Conservation (phyloP, 2,113 vertebrate genomes). For the Ornithorhynchus anatinus region DNA sequence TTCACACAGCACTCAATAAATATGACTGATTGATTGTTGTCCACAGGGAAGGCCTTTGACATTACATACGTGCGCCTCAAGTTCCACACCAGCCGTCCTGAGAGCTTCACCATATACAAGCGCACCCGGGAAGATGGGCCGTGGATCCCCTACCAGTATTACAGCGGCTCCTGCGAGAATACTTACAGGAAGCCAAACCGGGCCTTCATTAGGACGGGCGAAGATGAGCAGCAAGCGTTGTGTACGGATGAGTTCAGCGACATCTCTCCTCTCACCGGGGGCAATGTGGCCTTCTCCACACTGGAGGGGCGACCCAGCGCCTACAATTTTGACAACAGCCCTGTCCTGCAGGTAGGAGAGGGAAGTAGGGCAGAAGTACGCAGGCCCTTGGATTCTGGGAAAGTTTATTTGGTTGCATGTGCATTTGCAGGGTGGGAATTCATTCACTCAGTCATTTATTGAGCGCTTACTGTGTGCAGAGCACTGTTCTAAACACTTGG, state of each 20-base stretch:
- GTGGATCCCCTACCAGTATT: slow-evolving; percentile 95
- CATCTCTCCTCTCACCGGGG: slow-evolving; percentile 95
- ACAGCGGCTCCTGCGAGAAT: slow-evolving; percentile 95
- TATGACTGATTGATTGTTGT: no score
- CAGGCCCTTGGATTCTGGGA: background rate
- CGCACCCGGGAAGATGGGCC: slow-evolving; percentile 81
- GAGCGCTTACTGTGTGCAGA: no score
- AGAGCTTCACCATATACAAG: slow-evolving; percentile 97
- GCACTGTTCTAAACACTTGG: no score
- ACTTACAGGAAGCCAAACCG: slow-evolving; percentile 84
- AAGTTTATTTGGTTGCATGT: no score
- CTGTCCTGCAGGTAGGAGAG: slow-evolving; percentile 86
- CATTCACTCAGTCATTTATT: no score
- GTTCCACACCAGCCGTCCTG: slow-evolving; percentile 96
- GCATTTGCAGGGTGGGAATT: no score
- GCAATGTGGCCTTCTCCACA: slow-evolving; percentile 96
- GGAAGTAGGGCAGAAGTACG: accelerated
- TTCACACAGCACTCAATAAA: no score
- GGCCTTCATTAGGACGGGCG: slow-evolving; percentile 89
- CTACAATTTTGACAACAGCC: slow-evolving; percentile 96
- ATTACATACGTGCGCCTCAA: slow-evolving; percentile 96
- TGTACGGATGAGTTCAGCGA: slow-evolving; percentile 98
- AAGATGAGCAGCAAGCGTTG: slow-evolving; percentile 92
- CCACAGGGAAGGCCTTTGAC: slow-evolving; percentile 91
- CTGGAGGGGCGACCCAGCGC: slow-evolving; percentile 93